A percentile compares a stretch with the other conserved stretches of the same genome.
These are phyloP conservation scores for Pollenia griseotomentosa DNA, from an alignment of 2,888 invertebrate genomes.

Conservation along the genomic window DNA sequence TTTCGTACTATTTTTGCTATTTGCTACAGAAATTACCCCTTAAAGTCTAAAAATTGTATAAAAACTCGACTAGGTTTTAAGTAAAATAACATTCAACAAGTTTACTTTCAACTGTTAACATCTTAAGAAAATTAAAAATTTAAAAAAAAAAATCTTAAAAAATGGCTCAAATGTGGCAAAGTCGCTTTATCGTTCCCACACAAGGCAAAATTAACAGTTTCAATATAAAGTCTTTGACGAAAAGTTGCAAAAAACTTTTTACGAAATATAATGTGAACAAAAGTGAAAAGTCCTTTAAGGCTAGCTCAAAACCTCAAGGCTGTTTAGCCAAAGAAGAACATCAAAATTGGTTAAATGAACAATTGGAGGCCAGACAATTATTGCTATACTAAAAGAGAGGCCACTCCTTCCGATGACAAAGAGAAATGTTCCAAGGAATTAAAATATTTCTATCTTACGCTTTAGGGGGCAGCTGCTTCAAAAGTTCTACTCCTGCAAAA, in stretches of 20 bases:
- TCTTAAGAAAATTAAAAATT: constrained; percentile 61
- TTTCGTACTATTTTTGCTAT: too few species aligned
- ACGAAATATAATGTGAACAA: constrained; percentile 72
- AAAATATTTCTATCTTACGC: constrained; percentile 44
- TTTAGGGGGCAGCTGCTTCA: constrained; percentile 27
- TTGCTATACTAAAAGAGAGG: constrained; percentile 2
- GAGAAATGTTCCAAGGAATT: constrained; percentile 33
- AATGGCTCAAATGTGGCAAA: constrained; percentile 38
- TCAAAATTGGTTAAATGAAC: constrained; percentile 78
- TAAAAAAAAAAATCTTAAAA: neutral
- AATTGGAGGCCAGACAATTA: constrained; percentile 69
- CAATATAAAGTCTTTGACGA: constrained; percentile 71
- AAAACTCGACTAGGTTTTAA: constrained; percentile 21
- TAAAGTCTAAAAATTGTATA: constrained; percentile 50
- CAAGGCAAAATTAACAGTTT: constrained; percentile 36
- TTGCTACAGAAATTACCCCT: too few species aligned
- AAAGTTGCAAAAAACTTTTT: constrained; percentile 75
- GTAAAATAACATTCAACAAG: constrained; percentile 75
- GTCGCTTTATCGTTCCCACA: constrained; percentile 1
- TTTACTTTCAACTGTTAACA: constrained; percentile 30
- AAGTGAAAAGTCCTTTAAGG: neutral
- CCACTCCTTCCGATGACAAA: neutral
- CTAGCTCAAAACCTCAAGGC: constrained; percentile 8
- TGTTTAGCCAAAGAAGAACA: constrained; percentile 77
- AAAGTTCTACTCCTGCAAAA: constrained; percentile 1